Evolutionary conservation across 2,888 invertebrate species (phyloP).

Genomic region (Zaprionus obscuricornis): DNA sequence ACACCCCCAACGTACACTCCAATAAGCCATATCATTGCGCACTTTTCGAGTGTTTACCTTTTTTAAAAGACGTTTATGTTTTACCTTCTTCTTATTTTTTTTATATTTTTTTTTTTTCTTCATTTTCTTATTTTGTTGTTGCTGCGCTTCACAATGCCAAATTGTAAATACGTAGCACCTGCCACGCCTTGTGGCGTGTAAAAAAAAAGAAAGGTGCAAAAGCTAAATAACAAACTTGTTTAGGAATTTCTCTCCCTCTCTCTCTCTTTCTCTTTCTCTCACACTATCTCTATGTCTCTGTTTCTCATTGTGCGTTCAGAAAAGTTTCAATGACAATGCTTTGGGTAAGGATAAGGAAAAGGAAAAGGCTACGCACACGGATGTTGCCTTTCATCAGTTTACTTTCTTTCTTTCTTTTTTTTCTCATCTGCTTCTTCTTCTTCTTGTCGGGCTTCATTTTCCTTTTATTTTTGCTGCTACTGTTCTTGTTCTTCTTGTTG

Average conservation of each 20-base stretch:
- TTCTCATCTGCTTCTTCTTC: constrained; percentile 9
- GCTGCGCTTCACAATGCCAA: constrained; percentile 38
- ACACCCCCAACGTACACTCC: constrained; percentile 1
- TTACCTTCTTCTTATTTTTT: not conserved
- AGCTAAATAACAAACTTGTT: constrained; percentile 78
- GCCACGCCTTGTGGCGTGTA: constrained; percentile 16
- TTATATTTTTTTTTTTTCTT: not conserved
- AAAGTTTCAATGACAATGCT: constrained; percentile 72
- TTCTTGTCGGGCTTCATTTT: not conserved
- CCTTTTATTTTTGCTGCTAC: constrained; percentile 34
- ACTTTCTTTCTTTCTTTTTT: constrained; percentile 33
- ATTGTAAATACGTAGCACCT: constrained; percentile 49
- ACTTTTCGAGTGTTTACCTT: constrained; percentile 22
- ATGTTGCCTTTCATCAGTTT: constrained; percentile 68
- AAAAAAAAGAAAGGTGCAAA: constrained; percentile 70
- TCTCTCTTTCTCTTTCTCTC: constrained; percentile 12
- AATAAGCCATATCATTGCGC: constrained; percentile 38
- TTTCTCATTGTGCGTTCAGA: not conserved
- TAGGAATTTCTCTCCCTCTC: constrained; percentile 50
- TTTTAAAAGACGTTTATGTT: constrained; percentile 33
- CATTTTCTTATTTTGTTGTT: not conserved
- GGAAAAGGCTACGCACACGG: constrained; percentile 73
- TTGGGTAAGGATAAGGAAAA: constrained; percentile 44
- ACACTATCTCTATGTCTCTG: too few species aligned
- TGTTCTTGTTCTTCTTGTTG: constrained; percentile 24